phyloP scores from a whole-genome alignment of 2,797 vertebrate genomes.

The Crenichthys baileyi region DNA sequence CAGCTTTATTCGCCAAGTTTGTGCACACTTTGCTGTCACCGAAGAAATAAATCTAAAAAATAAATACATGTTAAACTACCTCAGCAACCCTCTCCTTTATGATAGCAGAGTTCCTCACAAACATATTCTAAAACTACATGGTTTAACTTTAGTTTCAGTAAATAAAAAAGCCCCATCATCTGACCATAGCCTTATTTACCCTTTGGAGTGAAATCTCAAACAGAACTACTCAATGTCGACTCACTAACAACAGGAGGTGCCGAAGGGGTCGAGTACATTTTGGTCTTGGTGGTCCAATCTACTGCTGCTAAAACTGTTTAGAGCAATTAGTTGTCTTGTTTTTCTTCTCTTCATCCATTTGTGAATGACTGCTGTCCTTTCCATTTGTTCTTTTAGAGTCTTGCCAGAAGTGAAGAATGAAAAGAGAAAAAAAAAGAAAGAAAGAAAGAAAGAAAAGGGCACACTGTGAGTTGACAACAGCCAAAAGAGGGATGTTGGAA shows the following conservation, averaged over 20 bases:
- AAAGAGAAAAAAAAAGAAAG: neutral
- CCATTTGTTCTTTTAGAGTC: constrained; percentile 39
- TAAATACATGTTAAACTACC: neutral
- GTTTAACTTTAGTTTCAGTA: neutral
- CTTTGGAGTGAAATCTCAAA: no score
- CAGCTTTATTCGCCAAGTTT: no score
- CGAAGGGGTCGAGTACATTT: neutral
- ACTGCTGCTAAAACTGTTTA: neutral
- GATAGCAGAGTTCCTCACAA: neutral
- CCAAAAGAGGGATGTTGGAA: constrained; percentile 58
- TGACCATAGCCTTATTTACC: no score
- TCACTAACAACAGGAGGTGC: neutral
- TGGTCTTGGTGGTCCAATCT: neutral
- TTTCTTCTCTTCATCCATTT: constrained; percentile 37
- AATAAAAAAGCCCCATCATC: no score
- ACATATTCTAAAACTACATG: neutral
- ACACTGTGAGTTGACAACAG: constrained; percentile 22
- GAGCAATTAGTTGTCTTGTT: constrained; percentile 40
- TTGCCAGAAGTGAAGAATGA: constrained; percentile 30
- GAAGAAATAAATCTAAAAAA: no score
- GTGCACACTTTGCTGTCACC: no score
- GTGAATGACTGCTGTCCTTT: constrained; percentile 35
- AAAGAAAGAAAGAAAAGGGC: constrained; percentile 31
- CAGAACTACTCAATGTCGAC: neutral
- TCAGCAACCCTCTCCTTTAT: neutral